These are phyloP conservation scores for Platygyra sinensis DNA, from an alignment of 64 coral and sea anemone genomes.

Conservation along the genomic window DNA sequence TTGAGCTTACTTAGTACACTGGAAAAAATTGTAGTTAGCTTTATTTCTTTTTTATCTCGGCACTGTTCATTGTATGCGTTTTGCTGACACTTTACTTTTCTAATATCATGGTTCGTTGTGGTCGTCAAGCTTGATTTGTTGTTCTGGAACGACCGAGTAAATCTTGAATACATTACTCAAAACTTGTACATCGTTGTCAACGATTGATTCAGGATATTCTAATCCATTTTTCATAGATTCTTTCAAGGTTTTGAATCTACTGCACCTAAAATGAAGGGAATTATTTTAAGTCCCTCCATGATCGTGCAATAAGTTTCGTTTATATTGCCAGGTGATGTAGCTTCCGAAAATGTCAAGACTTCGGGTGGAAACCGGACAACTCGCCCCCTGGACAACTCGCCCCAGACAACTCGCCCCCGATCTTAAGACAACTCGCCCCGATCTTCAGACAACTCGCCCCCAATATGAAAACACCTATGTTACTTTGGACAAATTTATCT, in stretches of 20 bases:
- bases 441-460: too few species aligned
- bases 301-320: slow-evolving; percentile 1
- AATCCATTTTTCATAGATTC: not conserved
- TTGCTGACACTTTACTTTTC: slow-evolving; percentile 6
- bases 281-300: not conserved
- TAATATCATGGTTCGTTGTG: not conserved
- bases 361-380: too few species aligned
- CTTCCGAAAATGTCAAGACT: slow-evolving; percentile 30
- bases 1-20: not conserved
- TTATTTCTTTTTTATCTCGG: not conserved
- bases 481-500: too few species aligned
- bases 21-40: not conserved
- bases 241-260: not conserved
- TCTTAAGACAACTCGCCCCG: too few species aligned
- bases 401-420: too few species aligned
- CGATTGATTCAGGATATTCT: not conserved
- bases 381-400: too few species aligned
- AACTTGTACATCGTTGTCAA: not conserved
- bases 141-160: slow-evolving; percentile 22
- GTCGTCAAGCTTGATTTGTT: not conserved
- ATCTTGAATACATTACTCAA: slow-evolving; percentile 1
- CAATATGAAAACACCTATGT: too few species aligned
- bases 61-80: not conserved
- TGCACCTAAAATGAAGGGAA: not conserved
- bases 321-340: slow-evolving; percentile 15